These are phyloP conservation scores for Knipowitschia caucasica DNA, from an alignment of 2,797 vertebrate genomes.

Conservation along the genomic window DNA sequence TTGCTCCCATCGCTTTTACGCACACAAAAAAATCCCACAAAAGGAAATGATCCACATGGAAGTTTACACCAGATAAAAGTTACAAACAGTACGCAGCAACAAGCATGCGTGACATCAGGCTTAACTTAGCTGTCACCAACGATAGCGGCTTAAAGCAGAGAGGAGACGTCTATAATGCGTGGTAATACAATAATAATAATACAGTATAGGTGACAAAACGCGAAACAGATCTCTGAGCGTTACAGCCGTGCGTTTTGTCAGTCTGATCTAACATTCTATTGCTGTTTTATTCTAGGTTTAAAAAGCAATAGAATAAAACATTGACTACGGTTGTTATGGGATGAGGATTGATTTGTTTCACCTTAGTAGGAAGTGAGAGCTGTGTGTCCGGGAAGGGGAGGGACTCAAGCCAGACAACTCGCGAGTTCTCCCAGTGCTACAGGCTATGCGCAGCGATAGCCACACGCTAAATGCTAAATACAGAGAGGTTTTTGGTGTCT, in stretches of 20 bases:
- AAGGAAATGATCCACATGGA: slow-evolving; percentile 50
- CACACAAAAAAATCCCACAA: slow-evolving; percentile 72
- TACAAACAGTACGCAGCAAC: slow-evolving; percentile 23
- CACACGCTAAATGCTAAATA: not conserved
- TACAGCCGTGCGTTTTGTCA: slow-evolving; percentile 29
- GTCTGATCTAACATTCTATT: slow-evolving; percentile 25
- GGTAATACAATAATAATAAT: not conserved
- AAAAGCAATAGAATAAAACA: not conserved
- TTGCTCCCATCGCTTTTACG: slow-evolving; percentile 33
- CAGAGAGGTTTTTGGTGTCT: not conserved
- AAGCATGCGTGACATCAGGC: not conserved
- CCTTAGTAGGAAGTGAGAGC: slow-evolving; percentile 93
- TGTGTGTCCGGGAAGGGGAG: slow-evolving; percentile 93
- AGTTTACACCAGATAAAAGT: slow-evolving; percentile 48
- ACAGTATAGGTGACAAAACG: slow-evolving; percentile 12
- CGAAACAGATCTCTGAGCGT: not conserved
- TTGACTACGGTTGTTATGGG: slow-evolving; percentile 35
- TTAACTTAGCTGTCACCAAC: slow-evolving; percentile 20
- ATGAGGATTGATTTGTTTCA: slow-evolving; percentile 92
- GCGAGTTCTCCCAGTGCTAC: slow-evolving; percentile 44
- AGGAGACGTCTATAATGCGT: not conserved
- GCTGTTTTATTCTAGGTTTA: not conserved
- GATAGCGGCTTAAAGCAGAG: slow-evolving; percentile 2
- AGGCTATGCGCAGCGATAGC: slow-evolving; percentile 15
- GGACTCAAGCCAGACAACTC: slow-evolving; percentile 73